Evolutionary conservation across 2,888 invertebrate species (phyloP).

Genomic region (Podotricha telesiphe): DNA sequence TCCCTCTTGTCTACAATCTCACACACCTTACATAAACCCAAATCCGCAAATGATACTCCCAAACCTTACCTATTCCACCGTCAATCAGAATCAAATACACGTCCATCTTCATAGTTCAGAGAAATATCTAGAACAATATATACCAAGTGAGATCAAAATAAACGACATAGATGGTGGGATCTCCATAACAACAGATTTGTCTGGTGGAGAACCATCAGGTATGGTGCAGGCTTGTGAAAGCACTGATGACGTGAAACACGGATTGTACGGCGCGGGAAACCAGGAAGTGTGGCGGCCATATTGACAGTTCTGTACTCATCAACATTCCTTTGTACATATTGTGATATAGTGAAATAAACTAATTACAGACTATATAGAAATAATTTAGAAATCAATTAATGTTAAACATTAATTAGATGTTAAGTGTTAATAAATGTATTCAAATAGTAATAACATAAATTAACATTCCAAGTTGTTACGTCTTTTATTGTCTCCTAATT

Average conservation of each 20-base stretch:
- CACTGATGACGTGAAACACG: constrained; percentile 81
- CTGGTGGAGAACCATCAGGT: constrained; percentile 75
- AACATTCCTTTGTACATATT: constrained; percentile 76
- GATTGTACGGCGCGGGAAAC: constrained; percentile 65
- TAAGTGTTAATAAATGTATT: constrained; percentile 72
- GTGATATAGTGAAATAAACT: constrained; percentile 69
- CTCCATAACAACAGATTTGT: constrained; percentile 79
- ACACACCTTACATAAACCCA: constrained; percentile 85
- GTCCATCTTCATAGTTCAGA: constrained; percentile 89
- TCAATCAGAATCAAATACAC: constrained; percentile 94
- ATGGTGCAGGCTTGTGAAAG: constrained; percentile 80
- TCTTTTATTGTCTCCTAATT: constrained; percentile 42
- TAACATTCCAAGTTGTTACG: constrained; percentile 47
- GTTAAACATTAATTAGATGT: constrained; percentile 78
- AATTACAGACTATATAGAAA: constrained; percentile 50
- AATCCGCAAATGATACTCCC: constrained; percentile 89
- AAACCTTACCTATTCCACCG: constrained; percentile 89
- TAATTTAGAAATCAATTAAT: constrained; percentile 64
- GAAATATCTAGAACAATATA: constrained; percentile 86
- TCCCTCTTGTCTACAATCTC: constrained; percentile 77
- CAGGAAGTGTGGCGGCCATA: constrained; percentile 91
- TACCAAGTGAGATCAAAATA: constrained; percentile 84
- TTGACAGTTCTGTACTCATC: constrained; percentile 74
- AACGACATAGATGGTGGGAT: constrained; percentile 84
- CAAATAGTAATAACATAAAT: constrained; percentile 53